Percentiles rank a stretch among this genome's conserved stretches.
These are phyloP conservation scores for Apus apus DNA, from an alignment of 2,113 vertebrate genomes.

Conservation along the genomic window DNA sequence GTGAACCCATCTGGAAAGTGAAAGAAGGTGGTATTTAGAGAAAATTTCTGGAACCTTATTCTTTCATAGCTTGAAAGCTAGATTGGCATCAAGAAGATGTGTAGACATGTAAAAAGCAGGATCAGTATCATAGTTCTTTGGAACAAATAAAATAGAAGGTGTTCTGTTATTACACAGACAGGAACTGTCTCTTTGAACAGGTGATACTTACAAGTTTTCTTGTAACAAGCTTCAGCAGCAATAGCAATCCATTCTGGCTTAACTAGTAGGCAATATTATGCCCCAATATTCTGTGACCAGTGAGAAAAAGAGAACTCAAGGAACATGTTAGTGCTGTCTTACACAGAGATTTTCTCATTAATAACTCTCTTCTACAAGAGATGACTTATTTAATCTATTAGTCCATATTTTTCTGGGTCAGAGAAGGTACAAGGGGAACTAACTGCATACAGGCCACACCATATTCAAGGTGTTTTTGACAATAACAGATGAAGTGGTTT, in stretches of 20 bases:
- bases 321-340: not conserved
- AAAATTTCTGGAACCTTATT: not conserved
- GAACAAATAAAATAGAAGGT: not conserved
- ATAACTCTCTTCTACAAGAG: not conserved
- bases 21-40: not conserved
- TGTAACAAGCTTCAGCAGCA: not conserved
- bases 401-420: not conserved
- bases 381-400: not conserved
- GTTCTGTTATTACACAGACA: too few species aligned
- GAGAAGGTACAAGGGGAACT: not conserved
- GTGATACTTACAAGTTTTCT: too few species aligned
- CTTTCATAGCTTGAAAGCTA: not conserved
- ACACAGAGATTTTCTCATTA: not conserved
- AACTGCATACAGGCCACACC: not conserved
- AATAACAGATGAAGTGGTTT: not conserved
- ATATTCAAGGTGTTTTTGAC: not conserved
- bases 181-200: too few species aligned
- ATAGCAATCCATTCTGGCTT: not conserved
- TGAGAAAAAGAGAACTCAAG: not conserved
- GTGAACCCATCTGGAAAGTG: not conserved
- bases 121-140: not conserved
- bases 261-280: not conserved
- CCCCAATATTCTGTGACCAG: not conserved
- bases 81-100: not conserved
- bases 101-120: not conserved